Percentiles rank a stretch among this genome's conserved stretches.
phyloP scores from a whole-genome alignment of 2,888 invertebrate genomes.

The Drosophila neotestacea region DNA sequence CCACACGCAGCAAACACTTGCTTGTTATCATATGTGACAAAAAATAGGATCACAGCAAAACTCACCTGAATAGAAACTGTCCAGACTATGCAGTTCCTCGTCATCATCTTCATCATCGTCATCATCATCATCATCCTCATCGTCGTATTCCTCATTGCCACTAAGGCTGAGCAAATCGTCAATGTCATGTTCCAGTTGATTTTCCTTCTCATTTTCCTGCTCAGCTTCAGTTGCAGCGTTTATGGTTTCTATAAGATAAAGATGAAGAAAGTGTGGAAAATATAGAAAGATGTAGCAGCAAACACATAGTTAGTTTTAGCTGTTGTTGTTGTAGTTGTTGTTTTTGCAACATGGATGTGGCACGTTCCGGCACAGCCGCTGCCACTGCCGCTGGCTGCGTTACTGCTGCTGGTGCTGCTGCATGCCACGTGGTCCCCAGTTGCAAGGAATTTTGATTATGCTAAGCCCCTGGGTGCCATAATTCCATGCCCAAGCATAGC shows the following conservation, averaged over 20 bases:
- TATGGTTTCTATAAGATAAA: conserved; percentile 38
- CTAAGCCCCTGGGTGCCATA: conserved; percentile 85
- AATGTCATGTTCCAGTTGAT: conserved; percentile 33
- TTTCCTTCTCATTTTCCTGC: conserved; percentile 28
- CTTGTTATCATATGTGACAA: conserved; percentile 32
- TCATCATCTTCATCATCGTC: conserved; percentile 66
- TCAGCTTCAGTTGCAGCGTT: conserved; percentile 31
- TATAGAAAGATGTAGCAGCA: conserved; percentile 9
- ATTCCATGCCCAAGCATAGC: conserved; percentile 79
- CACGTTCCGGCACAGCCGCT: conserved; percentile 48
- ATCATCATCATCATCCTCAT: conserved; percentile 64
- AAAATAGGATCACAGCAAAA: conserved; percentile 5
- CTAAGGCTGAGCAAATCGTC: conserved; percentile 71
- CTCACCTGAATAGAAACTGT: conserved; percentile 85
- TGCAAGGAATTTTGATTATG: conserved; percentile 85
- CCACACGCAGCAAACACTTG: background rate
- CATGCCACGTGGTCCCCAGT: conserved; percentile 80
- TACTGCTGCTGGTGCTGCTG: conserved; percentile 46
- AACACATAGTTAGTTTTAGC: conserved; percentile 27
- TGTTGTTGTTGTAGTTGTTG: conserved; percentile 5
- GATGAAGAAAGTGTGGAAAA: background rate
- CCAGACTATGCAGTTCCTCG: conserved; percentile 84
- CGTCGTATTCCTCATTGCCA: conserved; percentile 69
- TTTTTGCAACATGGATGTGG: conserved; percentile 50
- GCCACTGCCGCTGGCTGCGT: conserved; percentile 33